These are phyloP conservation scores for Thinocorus orbignyianus DNA, from an alignment of 2,113 vertebrate species.

Conservation along the genomic window DNA sequence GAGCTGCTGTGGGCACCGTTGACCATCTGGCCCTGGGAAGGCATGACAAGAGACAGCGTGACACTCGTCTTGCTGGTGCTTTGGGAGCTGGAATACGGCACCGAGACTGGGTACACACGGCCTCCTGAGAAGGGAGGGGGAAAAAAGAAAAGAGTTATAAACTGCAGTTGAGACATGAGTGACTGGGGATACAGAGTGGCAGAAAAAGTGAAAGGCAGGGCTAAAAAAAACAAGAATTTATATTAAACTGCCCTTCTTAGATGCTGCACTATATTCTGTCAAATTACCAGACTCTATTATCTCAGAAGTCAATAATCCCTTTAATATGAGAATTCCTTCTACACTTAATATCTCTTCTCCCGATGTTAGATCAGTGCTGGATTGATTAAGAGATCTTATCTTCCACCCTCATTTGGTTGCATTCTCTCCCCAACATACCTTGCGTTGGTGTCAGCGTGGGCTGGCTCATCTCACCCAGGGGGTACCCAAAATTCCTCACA, in stretches of 20 bases:
- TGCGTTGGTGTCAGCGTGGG: constrained; percentile 82
- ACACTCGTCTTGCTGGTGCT: constrained; percentile 98
- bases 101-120: constrained; percentile 93
- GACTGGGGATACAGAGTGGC: background rate
- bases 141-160: background rate
- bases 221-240: background rate
- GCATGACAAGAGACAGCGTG: constrained; percentile 97
- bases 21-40: constrained; percentile 93
- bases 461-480: constrained; percentile 84
- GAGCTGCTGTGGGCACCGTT: constrained; percentile 94
- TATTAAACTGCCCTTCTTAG: background rate
- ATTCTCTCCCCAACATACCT: constrained; percentile 73
- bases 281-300: background rate
- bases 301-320: background rate
- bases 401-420: background rate
- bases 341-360: background rate
- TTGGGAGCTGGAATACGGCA: constrained; percentile 94
- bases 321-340: background rate
- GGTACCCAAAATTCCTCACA: constrained; percentile 91
- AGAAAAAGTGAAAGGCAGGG: background rate
- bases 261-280: background rate
- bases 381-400: background rate
- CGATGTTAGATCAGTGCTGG: background rate
- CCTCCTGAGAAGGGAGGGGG: constrained; percentile 78
- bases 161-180: background rate